Base-by-base conservation (phyloP, 2,888 invertebrate genomes). In the Diaphora mendica region DNA sequence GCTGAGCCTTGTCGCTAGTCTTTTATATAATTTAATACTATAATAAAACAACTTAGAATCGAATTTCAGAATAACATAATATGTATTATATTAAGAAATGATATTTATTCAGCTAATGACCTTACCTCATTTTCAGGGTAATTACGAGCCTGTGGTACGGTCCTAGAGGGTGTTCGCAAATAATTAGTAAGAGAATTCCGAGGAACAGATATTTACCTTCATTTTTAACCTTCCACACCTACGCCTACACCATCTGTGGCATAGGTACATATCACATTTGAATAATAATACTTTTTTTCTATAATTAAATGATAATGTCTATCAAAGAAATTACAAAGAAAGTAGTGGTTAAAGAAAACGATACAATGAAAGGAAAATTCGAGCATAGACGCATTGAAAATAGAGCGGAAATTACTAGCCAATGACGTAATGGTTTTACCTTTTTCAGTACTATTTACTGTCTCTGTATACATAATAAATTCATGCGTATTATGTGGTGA, bases 71-170 rank as follows among this genome's bases (percentile, higher is more conserved):
- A n/a, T 2, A 8, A 13, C 15, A 26, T 11, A 69, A 62, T 39
- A 11, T 39, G 7, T 48, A 1, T 51, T 51, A 51, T 51, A 51
- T 51, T 48, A 73, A 73, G 77, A 67, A 81, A 71, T 48, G 62
- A 75, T 73, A 79, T 82, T 82, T 79, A 81, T 74, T 33, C 55
- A 65, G 65, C n/a, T 71, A 73, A 76, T 77, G 68, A 73, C 44
- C 44, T 65, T 68, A 70, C 70, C 70, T 76, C 70, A 67, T 75
- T 70, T 17, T 23, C 13, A 17, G 65, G 70, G 42, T 77, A 70
- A 74, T 79, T 71, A 65, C 66, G 23, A 23, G n/a, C 20, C 67
- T 20, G 44, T 17, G 7, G 30, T 0, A 67, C 67, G 20, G 20
- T 48, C 48, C 67, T 30, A 48, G 26, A 26, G 66, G 20, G 42